Base-by-base conservation (phyloP, 2,797 vertebrate genomes). In the Cyprinella venusta region DNA sequence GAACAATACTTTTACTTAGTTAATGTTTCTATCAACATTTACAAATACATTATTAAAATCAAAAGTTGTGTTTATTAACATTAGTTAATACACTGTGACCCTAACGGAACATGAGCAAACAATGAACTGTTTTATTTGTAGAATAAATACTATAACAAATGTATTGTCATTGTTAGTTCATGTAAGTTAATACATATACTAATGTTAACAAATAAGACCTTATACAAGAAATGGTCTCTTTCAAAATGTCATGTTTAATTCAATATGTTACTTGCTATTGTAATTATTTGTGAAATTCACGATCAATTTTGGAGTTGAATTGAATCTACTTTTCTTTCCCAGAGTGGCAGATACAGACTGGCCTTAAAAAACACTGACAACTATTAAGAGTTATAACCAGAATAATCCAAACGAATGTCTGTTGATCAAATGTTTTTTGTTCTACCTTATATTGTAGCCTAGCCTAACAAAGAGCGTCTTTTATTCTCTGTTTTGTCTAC, bases 401-500 rank as follows among this genome's bases (percentile, higher is more conserved):
- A 48, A 40, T 77, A 19, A 33, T 68, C 5, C 33, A 67, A n/a
- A 24, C 16, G 8, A 65, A 5, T 24, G 6, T 26, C n/a, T 15
- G 65, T 80, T 26, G 12, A 61, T 71, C 67, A 61, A 30, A 38
- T 54, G 8, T 65, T 50, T 65, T 71, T 45, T 30, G 15, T 71
- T n/a, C 24, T 74, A 30, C 77, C 52, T 82, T 15, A 24, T 71
- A 59, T 50, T 72, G 30, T 18, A 24, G 26, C 12, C 18, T 18
- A 24, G 26, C 12, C 18, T 40, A 69, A 63, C 65, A 52, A 63
- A 40, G 64, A 50, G 16, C 0, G 13, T 67, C 40, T 52, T 52
- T 69, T 42, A 64, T 64, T 75, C 69, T 67, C 64, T 45, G 33
- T 71, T 86, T 79, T 68, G n/a, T 67, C 74, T 67, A 48, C 63